Evolutionary conservation across 2,888 invertebrate genomes (phyloP), one percentile per base, ranked within the genome.

Genomic region (Lucinisca nassula): DNA sequence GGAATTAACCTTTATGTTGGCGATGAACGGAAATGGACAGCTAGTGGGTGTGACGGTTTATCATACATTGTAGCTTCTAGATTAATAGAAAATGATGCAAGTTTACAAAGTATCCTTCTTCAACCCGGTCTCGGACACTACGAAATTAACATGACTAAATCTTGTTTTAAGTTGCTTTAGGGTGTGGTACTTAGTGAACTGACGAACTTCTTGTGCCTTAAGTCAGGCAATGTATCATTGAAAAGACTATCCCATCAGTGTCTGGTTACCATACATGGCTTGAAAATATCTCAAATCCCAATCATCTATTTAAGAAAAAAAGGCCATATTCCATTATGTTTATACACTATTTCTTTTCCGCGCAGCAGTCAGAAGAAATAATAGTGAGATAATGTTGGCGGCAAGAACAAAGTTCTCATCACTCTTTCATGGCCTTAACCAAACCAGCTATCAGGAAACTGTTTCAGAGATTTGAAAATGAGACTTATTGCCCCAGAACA

Each of bases 221-320:
- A 17, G 45, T 79, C 0, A n/a, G 78, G 6, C 30, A 79, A 38
- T 79, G 55, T 55, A 2, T 76, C 1, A 35, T 3, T 17, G 67
- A 35, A 35, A 35, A 32, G 4, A 21, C 10, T 12, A 24, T 3
- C 1, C 67, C 67, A 35, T 35, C 67, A 32, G 17, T 67, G 17
- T 35, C 67, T 67, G 67, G 21, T 21, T 67, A 67, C 17, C n/a
- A 67, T 67, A 1, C 14, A 8, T 67, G 35, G 67, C 17, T 67
- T 8, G 17, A 35, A 12, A 17, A 35, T 67, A 30, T 77, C n/a
- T 21, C 24, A n/a, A 82, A 82, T 75, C 51, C 74, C 6, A 85
- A 85, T 14, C 45, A 74, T 35, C 61, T 67, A 6, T 84, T 87
- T n/a, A 75, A 84, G 67, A n/a, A 76, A n/a, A 45, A 45, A 55